Evolutionary conservation across 2,888 invertebrate genomes (phyloP), one percentile per base, ranked within the genome.

Genomic region (Drosophila sordidula): DNA sequence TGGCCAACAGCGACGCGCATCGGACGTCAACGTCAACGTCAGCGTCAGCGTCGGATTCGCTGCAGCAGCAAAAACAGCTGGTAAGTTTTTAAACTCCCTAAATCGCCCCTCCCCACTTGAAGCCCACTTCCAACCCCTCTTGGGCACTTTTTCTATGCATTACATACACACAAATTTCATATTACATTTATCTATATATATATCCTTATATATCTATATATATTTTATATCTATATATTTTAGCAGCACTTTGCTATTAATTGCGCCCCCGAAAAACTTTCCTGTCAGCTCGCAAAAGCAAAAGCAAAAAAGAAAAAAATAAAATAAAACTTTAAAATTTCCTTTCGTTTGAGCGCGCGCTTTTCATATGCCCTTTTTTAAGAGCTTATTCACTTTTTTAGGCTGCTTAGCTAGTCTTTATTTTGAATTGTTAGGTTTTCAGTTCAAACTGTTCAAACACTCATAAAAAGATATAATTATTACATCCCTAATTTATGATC

Each of bases 191-290:
- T 46, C 22, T 46, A 56, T 38, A 36, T 41, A 56, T 38, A 9
- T 25, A 51, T 18, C 46, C 34, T 34, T 29, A 42, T 39, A 25
- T 14, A 9, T 16, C 12, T 42, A 18, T 26, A 18, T 22, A 41
- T 34, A 6, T 22, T 46, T 16, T 34, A 38, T 36, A 26, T 39
- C 9, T 5, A 16, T 51, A 22, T 51, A 29, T 44, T 49, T 68
- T 25, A 34, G 62, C 54, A 62, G 74, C 72, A 75, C 61, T 74
- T 74, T 70, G 39, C 46, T 75, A 62, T 75, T 62, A 75, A 75
- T 75, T 74, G 74, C 70, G 42, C 36, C 34, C 22, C 29, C 45
- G 4, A 45, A 59, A 64, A 73, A 63, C 36, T 58, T 73, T 59
- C 12, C 55, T 39, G 38, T 16, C 45, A 38, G 54, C 29, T 50